Percentiles rank a stretch among this genome's conserved stretches.
Evolutionary conservation across 2,797 vertebrate species (phyloP).

Genomic region (Macrochelys suwanniensis): DNA sequence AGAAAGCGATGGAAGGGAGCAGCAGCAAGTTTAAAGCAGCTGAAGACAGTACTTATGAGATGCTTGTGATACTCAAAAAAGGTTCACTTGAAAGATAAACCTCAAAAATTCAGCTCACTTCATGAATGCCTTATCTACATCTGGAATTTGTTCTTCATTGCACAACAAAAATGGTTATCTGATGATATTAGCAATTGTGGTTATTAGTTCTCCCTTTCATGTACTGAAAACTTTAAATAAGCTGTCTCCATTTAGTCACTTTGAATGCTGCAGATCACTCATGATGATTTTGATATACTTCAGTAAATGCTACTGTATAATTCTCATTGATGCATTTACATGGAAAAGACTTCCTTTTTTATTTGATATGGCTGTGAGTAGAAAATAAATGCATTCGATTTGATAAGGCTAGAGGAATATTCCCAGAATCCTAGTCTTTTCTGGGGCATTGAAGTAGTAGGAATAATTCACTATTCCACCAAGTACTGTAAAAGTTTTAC

Average conservation of each 20-base stretch:
- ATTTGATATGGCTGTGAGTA: background rate
- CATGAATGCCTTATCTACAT: background rate
- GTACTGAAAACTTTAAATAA: slow-evolving; percentile 51
- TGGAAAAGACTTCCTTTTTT: background rate
- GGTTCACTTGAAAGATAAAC: slow-evolving; percentile 53
- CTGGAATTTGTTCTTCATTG: slow-evolving; percentile 39
- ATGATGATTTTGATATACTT: slow-evolving; percentile 31
- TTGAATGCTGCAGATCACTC: slow-evolving; percentile 4
- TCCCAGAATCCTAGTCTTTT: background rate
- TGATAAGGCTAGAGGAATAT: background rate
- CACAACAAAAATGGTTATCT: slow-evolving; percentile 41
- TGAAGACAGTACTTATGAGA: slow-evolving; percentile 50
- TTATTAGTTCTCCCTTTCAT: slow-evolving; percentile 3
- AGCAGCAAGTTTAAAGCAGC: slow-evolving; percentile 19
- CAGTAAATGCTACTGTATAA: background rate
- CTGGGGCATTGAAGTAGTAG: background rate
- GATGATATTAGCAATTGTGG: slow-evolving; percentile 11
- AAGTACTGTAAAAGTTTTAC: background rate
- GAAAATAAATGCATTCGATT: background rate
- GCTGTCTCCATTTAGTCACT: background rate
- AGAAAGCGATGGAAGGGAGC: slow-evolving; percentile 24
- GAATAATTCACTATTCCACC: background rate
- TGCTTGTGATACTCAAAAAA: slow-evolving; percentile 56
- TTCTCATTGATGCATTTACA: slow-evolving; percentile 7
- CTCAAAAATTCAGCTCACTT: slow-evolving; percentile 36